Evolutionary conservation across 2,113 vertebrate genomes (phyloP).

Genomic region (Nycticryphes semicollaris): DNA sequence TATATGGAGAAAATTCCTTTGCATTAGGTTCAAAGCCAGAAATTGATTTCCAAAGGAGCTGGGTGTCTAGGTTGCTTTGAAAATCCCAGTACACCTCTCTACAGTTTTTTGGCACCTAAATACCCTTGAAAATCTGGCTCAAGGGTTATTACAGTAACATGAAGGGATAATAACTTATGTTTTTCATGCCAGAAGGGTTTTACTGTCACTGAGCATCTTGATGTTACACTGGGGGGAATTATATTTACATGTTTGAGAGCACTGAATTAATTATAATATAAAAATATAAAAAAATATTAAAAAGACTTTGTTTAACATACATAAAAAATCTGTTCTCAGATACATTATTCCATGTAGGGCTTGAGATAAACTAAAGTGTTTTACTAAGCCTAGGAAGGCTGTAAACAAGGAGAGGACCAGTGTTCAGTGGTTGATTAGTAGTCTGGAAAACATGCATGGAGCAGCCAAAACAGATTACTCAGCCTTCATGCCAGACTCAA

Average conservation of each 20-base stretch:
- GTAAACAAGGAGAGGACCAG: background rate
- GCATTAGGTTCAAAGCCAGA: slow-evolving; percentile 28
- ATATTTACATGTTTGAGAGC: slow-evolving; percentile 48
- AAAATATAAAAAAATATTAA: background rate
- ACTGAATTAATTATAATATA: slow-evolving; percentile 42
- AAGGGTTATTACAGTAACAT: background rate
- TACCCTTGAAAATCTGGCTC: background rate
- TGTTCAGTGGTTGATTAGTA: background rate
- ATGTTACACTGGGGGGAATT: slow-evolving; percentile 20
- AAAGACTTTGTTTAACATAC: slow-evolving; percentile 44
- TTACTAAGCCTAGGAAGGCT: background rate
- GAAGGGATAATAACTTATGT: slow-evolving; percentile 13
- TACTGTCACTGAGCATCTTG: slow-evolving; percentile 30
- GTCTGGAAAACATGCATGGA: background rate
- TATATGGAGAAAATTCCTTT: slow-evolving; percentile 6
- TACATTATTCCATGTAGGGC: background rate
- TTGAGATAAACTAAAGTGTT: background rate
- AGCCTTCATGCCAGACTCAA: background rate
- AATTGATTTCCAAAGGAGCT: background rate
- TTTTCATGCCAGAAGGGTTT: slow-evolving; percentile 53
- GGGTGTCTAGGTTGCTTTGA: background rate
- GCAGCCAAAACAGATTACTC: background rate
- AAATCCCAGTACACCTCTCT: background rate
- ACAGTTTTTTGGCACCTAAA: slow-evolving; percentile 19
- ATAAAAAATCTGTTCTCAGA: slow-evolving; percentile 32